Evolutionary conservation across 2,113 vertebrate species (phyloP).

Genomic region (Plectropomus leopardus): DNA sequence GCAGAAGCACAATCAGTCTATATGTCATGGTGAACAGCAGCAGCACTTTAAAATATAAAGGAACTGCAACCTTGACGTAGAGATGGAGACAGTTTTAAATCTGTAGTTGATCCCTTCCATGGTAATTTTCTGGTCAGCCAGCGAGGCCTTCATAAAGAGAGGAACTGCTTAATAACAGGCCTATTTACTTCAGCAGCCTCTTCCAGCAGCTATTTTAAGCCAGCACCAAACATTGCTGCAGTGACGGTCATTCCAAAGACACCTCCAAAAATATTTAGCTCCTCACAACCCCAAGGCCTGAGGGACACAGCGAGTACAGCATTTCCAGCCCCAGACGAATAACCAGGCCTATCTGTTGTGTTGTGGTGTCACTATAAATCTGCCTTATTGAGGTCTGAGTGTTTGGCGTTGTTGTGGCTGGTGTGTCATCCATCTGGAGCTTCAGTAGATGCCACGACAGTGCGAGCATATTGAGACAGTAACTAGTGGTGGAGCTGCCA

Average conservation of each 20-base stretch:
- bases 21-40: not conserved
- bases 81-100: slow-evolving; percentile 3
- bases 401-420: slow-evolving; percentile 46
- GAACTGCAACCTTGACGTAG: not conserved
- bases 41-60: not conserved
- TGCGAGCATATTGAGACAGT: slow-evolving; percentile 58
- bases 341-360: slow-evolving; percentile 16
- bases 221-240: slow-evolving; percentile 46
- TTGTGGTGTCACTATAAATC: slow-evolving; percentile 22
- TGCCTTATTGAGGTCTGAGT: slow-evolving; percentile 24
- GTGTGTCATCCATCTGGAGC: slow-evolving; percentile 67
- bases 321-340: not conserved
- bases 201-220: slow-evolving; percentile 70
- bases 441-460: slow-evolving; percentile 36
- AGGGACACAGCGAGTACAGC: slow-evolving; percentile 23
- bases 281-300: slow-evolving; percentile 8
- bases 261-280: slow-evolving; percentile 58
- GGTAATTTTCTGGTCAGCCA: slow-evolving; percentile 34
- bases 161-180: slow-evolving; percentile 66
- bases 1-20: not conserved
- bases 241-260: slow-evolving; percentile 55
- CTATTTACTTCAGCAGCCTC: slow-evolving; percentile 55
- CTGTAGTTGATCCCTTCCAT: slow-evolving; percentile 15
- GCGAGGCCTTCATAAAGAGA: slow-evolving; percentile 45
- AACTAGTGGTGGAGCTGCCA: slow-evolving; percentile 41